Percentiles rank a stretch among this genome's conserved stretches.
Evolutionary conservation across 2,113 vertebrate genomes (phyloP).

Genomic region (Carlito syrichta): DNA sequence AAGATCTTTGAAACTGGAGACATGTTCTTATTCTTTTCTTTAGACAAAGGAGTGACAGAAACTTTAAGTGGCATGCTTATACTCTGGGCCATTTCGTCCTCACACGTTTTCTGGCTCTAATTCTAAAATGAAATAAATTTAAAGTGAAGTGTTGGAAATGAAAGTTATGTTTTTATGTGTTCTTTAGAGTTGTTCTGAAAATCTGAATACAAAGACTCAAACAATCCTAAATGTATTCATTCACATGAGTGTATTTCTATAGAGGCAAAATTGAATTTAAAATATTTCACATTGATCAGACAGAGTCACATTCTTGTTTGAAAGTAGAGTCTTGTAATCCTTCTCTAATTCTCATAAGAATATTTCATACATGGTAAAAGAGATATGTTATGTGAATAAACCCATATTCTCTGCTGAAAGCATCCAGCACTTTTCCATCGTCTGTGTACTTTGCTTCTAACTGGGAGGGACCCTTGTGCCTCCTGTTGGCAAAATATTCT

Average conservation of each 20-base stretch:
- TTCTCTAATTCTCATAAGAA: not conserved
- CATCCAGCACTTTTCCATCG: not conserved
- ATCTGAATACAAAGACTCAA: not conserved
- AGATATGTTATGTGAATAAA: not conserved
- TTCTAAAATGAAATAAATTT: constrained; percentile 29
- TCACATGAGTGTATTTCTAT: not conserved
- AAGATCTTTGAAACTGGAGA: not conserved
- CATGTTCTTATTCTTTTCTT: not conserved
- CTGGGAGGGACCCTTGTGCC: not conserved
- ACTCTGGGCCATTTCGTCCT: not conserved
- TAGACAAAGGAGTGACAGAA: not conserved
- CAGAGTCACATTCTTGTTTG: not conserved
- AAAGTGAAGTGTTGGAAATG: not conserved
- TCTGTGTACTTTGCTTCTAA: not conserved
- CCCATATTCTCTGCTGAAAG: not conserved
- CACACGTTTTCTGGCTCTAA: not conserved
- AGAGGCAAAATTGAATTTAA: not conserved
- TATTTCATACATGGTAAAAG: not conserved
- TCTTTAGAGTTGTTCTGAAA: not conserved
- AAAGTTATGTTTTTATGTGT: not conserved
- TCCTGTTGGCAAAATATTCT: not conserved
- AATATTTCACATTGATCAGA: not conserved
- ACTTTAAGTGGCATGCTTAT: not conserved
- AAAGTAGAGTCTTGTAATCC: not conserved
- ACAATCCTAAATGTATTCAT: not conserved